Conservation (phyloP, 2,797 vertebrate genomes). For the Pogonophryne albipinna region DNA sequence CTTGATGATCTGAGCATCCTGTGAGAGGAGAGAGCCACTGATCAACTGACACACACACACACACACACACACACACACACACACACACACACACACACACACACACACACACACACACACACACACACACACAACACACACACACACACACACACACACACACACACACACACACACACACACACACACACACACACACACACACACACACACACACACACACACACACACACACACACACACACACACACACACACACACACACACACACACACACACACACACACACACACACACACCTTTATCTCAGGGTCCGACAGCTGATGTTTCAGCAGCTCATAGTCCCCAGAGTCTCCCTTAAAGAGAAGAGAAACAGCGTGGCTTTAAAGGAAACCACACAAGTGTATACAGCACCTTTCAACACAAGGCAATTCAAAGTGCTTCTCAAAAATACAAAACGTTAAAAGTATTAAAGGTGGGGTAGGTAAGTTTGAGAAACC, state of each 20-base stretch:
- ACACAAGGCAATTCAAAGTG: too few relatives aligned
- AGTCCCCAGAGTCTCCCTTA: slow-evolving; percentile 91
- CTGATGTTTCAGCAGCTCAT: slow-evolving; percentile 93
- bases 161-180: too few relatives aligned
- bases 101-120: rapidly evolving
- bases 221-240: too few relatives aligned
- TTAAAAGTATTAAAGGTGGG: too few relatives aligned
- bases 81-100: rapidly evolving
- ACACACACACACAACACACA: neutral
- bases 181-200: too few relatives aligned
- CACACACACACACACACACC: slow-evolving; percentile 25
- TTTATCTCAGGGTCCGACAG: slow-evolving; percentile 95
- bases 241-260: too few relatives aligned
- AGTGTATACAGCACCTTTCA: too few relatives aligned
- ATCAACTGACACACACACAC: neutral
- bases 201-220: too few relatives aligned
- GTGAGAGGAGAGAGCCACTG: slow-evolving; percentile 41
- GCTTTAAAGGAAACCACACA: neutral
- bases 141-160: slow-evolving; percentile 65
- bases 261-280: neutral
- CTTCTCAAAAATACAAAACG: too few relatives aligned
- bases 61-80: neutral
- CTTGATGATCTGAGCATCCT: slow-evolving; percentile 96
- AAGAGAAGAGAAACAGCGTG: neutral
- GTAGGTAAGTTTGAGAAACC: too few relatives aligned